phyloP scores from a whole-genome alignment of 1,140 invertebrate genomes.

The Drosophila murphyi region DNA sequence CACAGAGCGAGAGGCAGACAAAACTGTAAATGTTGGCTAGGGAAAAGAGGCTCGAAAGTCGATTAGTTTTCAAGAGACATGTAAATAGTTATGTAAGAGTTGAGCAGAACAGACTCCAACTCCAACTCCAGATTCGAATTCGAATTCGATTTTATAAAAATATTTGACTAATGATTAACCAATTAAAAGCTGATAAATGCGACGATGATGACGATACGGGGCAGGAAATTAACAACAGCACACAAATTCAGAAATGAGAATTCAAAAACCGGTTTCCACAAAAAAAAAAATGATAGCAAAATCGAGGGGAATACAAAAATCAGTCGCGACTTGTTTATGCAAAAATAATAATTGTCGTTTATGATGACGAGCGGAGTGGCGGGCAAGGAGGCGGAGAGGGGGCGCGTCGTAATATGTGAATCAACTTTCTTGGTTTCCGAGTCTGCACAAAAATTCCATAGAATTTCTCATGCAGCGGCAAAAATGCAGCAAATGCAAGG shows the following conservation, averaged over 20 bases:
- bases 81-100: constrained; percentile 43
- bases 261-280: constrained; percentile 35
- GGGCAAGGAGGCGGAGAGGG: not conserved
- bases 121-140: not conserved
- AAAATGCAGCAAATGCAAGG: constrained; percentile 58
- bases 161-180: constrained; percentile 82
- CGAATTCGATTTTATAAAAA: constrained; percentile 51
- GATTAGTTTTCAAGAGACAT: not conserved
- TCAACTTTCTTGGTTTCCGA: constrained; percentile 46
- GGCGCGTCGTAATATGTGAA: constrained; percentile 52
- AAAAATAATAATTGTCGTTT: constrained; percentile 68
- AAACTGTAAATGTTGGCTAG: not conserved
- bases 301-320: not conserved
- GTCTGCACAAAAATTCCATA: constrained; percentile 47
- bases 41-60: constrained; percentile 1
- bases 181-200: constrained; percentile 78
- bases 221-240: constrained; percentile 53
- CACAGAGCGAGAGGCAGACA: not conserved
- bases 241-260: constrained; percentile 14
- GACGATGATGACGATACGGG: constrained; percentile 3
- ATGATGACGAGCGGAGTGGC: not conserved
- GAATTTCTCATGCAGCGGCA: constrained; percentile 64
- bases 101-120: constrained; percentile 32
- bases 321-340: constrained; percentile 26
- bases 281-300: constrained; percentile 30